phyloP scores from a whole-genome alignment of 2,797 vertebrate species.

The Falco biarmicus region DNA sequence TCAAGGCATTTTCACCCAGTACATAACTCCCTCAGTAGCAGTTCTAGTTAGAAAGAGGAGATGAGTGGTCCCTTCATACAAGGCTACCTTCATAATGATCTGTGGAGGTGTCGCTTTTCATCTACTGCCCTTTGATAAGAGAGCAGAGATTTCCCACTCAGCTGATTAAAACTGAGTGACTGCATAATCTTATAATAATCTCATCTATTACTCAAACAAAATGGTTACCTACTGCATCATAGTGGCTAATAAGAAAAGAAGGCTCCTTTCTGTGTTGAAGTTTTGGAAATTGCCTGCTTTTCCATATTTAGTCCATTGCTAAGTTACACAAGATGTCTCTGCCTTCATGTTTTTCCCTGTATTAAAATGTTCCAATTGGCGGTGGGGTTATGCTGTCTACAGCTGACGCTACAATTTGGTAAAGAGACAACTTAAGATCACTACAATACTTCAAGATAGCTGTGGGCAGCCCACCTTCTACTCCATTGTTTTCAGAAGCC shows the following conservation, averaged over 20 bases:
- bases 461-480: not conserved
- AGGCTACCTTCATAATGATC: slow-evolving; percentile 20
- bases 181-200: slow-evolving; percentile 37
- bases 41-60: not conserved
- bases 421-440: not conserved
- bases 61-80: slow-evolving; percentile 30
- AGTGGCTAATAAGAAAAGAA: not conserved
- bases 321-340: not conserved
- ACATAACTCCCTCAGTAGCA: not conserved
- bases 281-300: not conserved
- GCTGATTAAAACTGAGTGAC: slow-evolving; percentile 37
- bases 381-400: not conserved
- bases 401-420: not conserved
- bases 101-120: slow-evolving; percentile 4
- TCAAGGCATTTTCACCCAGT: slow-evolving; percentile 20
- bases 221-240: not conserved
- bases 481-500: not conserved
- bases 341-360: not conserved
- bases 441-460: not conserved
- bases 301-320: not conserved
- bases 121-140: slow-evolving; percentile 43
- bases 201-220: slow-evolving; percentile 22
- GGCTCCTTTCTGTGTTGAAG: not conserved
- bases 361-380: not conserved
- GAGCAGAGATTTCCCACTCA: slow-evolving; percentile 35